Evolutionary conservation across 1,140 invertebrate genomes (phyloP), one percentile per base, ranked within the genome.

Genomic region (Chionoecetes opilio): DNA sequence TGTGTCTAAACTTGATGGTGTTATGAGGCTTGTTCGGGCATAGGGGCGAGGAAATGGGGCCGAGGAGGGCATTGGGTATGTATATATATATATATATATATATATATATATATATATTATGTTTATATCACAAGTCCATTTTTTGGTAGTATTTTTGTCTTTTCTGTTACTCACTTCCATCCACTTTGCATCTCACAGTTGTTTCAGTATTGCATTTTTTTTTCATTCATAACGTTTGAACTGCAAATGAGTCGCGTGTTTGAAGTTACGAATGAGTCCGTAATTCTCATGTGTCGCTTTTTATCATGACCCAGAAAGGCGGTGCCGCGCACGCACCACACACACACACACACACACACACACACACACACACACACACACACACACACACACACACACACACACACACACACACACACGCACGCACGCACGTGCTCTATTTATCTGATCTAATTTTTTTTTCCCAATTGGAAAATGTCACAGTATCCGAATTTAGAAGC

Each of bases 301-400:
- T 75, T 26, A 75, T n/a, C 63, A n/a, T 75, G 63, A 21, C 63
- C 8, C 63, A 53, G 46, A 53, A 53, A 53, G 46, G 46, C 21
- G 11, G 46, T 53, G 21, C 11, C 46, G 9, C 46, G 9, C 8
- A 11, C 46, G 41, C 41, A 21, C 53, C 8, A 11, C 46, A 14
- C 41, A 21, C 53, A 3, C 21, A 75, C 53, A 11, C 53, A 75
- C 53, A 75, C 53, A 75, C 6, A 75, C 63, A 75, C 63, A 75
- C 63, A 75, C 63, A 75, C 63, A 75, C 63, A 75, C 63, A 75
- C 63, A 75, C 63, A 75, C 63, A 75, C 63, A 75, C 63, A 75
- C 63, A 75, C 63, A 75, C 63, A 75, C 63, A 75, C 63, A 75
- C 63, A 75, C 63, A 75, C 63, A 75, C 63, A 75, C 63, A 75